Base-by-base conservation (phyloP, 2,797 vertebrate species). In the Okamejei kenojei region DNA sequence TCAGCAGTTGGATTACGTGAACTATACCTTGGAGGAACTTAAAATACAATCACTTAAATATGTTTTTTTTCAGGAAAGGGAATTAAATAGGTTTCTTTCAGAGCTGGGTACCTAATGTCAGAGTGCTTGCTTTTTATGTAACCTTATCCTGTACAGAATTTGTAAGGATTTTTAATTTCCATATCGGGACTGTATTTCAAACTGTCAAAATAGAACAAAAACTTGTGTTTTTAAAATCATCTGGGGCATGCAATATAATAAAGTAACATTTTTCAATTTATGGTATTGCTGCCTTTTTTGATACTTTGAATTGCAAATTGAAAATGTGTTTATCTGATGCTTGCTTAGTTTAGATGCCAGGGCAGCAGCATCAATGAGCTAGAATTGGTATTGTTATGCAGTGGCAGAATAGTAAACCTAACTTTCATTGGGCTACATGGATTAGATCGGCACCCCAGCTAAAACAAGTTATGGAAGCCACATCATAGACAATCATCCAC, bases 1-100 rank as follows among this genome's bases (percentile, higher is more conserved):
- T 84, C 81, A 84, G 26, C 81, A 13, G 61, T 68, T 68, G 63
- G 63, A 68, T 68, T 65, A 88, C n/a, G 21, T 68, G 84, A 68
- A 68, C 63, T 32, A n/a, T n/a, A 23, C 84, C n/a, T 68, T 88
- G n/a, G 84, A 88, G n/a, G 9, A 88, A 21, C 6, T 88, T 88
- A 88, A 88, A 88, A 35, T 88, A n/a, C n/a, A 88, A 65, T 65
- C 84, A 35, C 84, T 35, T 63, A 35, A 68, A 21, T 7, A 88
- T 32, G 68, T 32, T n/a, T 65, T 54, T 88, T 68, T 88, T 88
- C 84, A 68, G 84, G 84, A 68, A 88, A 88, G 19, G n/a, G 84
- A 68, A 68, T 35, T 68, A 88, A 65, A 35, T 68, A 63, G 63
- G 84, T 35, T 88, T 61, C n/a, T 88, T 68, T 65, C 61, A 88